A percentile compares a stretch with the other conserved stretches of the same genome.
These are phyloP conservation scores for Apantesis nais DNA, from an alignment of 2,888 invertebrate species.

Conservation along the genomic window DNA sequence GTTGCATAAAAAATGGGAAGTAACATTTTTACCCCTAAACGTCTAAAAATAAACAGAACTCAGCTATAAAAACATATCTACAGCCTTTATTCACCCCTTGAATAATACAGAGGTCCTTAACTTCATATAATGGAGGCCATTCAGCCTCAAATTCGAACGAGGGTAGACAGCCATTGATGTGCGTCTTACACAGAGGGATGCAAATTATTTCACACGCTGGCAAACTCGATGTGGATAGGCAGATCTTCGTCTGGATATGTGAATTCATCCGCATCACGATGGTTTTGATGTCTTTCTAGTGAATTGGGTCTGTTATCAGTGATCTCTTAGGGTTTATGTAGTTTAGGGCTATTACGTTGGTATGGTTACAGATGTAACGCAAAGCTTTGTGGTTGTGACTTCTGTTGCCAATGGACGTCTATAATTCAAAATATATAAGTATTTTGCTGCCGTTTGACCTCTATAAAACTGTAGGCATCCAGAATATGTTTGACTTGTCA, in stretches of 20 bases:
- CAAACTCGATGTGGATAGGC: slow-evolving; percentile 9
- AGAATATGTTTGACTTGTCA: too few relatives aligned
- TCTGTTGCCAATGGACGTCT: too few relatives aligned
- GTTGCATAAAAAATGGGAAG: slow-evolving; percentile 1
- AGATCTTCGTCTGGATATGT: slow-evolving; percentile 6
- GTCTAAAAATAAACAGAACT: slow-evolving; percentile 12
- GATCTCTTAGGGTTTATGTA: slow-evolving; percentile 1
- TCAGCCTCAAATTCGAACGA: slow-evolving; percentile 12
- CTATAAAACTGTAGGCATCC: too few relatives aligned
- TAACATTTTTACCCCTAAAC: slow-evolving; percentile 9
- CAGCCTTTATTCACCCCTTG: slow-evolving; percentile 14
- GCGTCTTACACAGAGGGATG: slow-evolving; percentile 14
- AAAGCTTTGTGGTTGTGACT: neutral
- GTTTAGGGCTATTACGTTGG: neutral
- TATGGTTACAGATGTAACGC: neutral
- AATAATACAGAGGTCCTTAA: slow-evolving; percentile 20
- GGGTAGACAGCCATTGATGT: slow-evolving; percentile 16
- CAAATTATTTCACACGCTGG: slow-evolving; percentile 16
- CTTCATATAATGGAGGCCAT: slow-evolving; percentile 21
- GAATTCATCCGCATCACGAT: slow-evolving; percentile 4
- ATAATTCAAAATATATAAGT: too few relatives aligned
- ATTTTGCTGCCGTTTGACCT: too few relatives aligned
- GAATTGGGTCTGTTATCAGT: slow-evolving; percentile 1
- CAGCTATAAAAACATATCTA: slow-evolving; percentile 16
- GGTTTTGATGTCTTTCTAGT: neutral